phyloP scores from a whole-genome alignment of 2,888 invertebrate species.

The Ashinkailepas kermadecensis region DNA sequence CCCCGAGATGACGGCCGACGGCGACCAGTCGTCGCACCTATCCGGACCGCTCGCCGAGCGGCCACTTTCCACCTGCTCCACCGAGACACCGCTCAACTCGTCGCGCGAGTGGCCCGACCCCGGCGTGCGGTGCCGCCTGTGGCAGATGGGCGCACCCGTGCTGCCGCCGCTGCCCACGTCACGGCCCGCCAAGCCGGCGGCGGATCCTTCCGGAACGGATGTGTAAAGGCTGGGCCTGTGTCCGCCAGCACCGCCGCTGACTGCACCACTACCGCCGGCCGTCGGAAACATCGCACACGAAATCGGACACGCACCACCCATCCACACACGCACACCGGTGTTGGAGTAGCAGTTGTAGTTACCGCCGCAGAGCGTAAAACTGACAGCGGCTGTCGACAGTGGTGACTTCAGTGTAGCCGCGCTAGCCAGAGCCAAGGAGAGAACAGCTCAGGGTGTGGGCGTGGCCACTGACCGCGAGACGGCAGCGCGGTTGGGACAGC shows the following conservation, averaged over 20 bases:
- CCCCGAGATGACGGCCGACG: conserved; percentile 26
- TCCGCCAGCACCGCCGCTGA: not conserved
- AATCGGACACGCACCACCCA: no score
- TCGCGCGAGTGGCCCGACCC: not conserved
- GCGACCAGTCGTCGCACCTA: not conserved
- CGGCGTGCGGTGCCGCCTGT: not conserved
- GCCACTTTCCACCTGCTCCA: not conserved
- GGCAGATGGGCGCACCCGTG: not conserved
- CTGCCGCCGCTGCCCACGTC: not conserved
- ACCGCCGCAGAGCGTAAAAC: no score
- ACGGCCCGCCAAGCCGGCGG: not conserved
- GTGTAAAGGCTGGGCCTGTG: not conserved
- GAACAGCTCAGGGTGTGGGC: no score
- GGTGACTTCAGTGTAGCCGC: no score
- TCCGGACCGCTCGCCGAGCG: not conserved
- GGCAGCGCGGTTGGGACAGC: no score
- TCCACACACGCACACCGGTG: no score
- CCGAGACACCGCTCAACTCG: not conserved
- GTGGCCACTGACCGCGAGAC: no score
- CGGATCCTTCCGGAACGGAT: not conserved
- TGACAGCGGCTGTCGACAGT: no score
- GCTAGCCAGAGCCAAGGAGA: no score
- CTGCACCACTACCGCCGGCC: not conserved
- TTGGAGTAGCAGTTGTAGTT: no score
- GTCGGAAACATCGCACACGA: no score